Percentiles rank a stretch among this genome's conserved stretches.
These are phyloP conservation scores for Drosophila funebris DNA, from an alignment of 1,140 invertebrate species.

Conservation along the genomic window DNA sequence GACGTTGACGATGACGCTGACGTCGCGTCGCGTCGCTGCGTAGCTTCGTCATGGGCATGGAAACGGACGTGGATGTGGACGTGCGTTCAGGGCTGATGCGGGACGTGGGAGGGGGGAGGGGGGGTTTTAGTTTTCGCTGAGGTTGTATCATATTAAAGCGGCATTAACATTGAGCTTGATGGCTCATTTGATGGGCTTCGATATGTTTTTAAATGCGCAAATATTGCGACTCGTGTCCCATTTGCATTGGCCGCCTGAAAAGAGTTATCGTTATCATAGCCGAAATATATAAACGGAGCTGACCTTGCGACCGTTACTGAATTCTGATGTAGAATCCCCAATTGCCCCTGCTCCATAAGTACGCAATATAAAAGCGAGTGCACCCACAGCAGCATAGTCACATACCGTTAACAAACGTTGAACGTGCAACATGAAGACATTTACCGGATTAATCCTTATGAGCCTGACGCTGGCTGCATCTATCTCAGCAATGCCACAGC, in stretches of 20 bases:
- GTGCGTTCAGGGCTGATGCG: slow-evolving; percentile 11
- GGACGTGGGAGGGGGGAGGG: not conserved
- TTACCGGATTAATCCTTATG: slow-evolving; percentile 42
- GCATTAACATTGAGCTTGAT: slow-evolving; percentile 78
- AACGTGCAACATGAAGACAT: slow-evolving; percentile 42
- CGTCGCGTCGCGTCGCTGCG: slow-evolving; percentile 35
- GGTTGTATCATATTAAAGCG: slow-evolving; percentile 69
- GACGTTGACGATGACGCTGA: slow-evolving; percentile 55
- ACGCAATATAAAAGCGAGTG: slow-evolving; percentile 58
- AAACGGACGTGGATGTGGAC: slow-evolving; percentile 5
- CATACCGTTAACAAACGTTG: slow-evolving; percentile 66
- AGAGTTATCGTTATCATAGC: slow-evolving; percentile 67
- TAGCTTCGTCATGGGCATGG: slow-evolving; percentile 34
- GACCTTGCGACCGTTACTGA: slow-evolving; percentile 79
- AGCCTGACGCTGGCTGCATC: slow-evolving; percentile 37
- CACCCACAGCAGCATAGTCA: slow-evolving; percentile 65
- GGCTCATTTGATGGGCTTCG: slow-evolving; percentile 63
- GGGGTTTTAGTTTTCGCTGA: not conserved
- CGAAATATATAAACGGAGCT: slow-evolving; percentile 37
- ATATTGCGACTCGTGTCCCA: slow-evolving; percentile 54
- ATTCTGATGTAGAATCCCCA: slow-evolving; percentile 72
- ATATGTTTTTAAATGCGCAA: slow-evolving; percentile 74
- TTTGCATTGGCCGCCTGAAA: slow-evolving; percentile 45
- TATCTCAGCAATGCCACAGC: slow-evolving; percentile 53
- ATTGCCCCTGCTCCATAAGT: not conserved